Evolutionary conservation across 2,113 vertebrate genomes (phyloP).

Genomic region (Hemiscyllium ocellatum): DNA sequence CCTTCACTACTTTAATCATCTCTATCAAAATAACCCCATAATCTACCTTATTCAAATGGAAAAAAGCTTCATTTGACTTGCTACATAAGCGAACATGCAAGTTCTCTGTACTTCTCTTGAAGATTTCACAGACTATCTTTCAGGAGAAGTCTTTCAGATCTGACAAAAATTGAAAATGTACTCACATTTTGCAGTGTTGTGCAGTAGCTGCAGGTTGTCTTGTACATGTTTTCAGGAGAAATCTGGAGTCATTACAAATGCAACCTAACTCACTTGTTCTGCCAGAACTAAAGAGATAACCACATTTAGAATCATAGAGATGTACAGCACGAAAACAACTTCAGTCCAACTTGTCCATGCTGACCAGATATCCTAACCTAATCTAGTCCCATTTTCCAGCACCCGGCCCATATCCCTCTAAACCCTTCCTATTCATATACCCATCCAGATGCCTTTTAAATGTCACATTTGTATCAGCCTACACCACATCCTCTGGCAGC

Average conservation of each 20-base stretch:
- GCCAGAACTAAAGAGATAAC: not conserved
- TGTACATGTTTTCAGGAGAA: not conserved
- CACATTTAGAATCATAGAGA: not conserved
- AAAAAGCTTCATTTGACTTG: not conserved
- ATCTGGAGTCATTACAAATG: not conserved
- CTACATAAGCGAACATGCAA: not conserved
- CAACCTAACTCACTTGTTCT: not conserved
- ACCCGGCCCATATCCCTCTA: too few species aligned
- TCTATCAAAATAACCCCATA: not conserved
- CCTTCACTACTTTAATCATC: not conserved
- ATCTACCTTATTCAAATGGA: not conserved
- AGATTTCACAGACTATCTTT: not conserved
- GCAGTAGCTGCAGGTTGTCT: not conserved
- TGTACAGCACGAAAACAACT: too few species aligned
- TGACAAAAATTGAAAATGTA: not conserved
- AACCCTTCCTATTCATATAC: too few species aligned
- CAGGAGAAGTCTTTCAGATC: not conserved
- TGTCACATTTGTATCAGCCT: too few species aligned
- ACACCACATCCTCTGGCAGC: too few species aligned
- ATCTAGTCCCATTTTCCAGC: too few species aligned
- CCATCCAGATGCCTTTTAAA: too few species aligned
- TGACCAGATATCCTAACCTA: too few species aligned
- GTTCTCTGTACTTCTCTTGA: not conserved
- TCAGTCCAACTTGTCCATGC: too few species aligned
- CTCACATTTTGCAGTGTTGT: not conserved